These are phyloP conservation scores for Cliona cf. orientalis DNA, from an alignment of 37 sponge, comb jelly and placozoan genomes.

Conservation along the genomic window DNA sequence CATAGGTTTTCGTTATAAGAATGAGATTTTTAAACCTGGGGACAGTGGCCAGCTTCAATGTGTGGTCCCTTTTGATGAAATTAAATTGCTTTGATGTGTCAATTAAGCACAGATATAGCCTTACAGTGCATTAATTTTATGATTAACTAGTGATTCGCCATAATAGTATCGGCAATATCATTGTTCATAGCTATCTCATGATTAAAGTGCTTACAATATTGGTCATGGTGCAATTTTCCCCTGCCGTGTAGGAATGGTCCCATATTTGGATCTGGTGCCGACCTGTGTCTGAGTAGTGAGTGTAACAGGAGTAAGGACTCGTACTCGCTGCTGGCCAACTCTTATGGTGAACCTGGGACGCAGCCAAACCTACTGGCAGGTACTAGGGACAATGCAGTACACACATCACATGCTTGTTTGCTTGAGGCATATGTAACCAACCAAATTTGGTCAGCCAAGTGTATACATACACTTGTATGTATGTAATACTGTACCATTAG, in stretches of 20 bases:
- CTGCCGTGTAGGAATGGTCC: constrained; percentile 73
- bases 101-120: neutral
- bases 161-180: neutral
- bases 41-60: too few relatives aligned
- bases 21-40: too few relatives aligned
- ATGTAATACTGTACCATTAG: neutral
- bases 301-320: constrained; percentile 77
- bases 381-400: neutral
- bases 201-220: neutral
- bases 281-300: constrained; percentile 78
- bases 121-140: neutral
- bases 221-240: neutral
- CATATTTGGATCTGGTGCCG: constrained; percentile 91
- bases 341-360: constrained; percentile 48
- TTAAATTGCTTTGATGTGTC: neutral
- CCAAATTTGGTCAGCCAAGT: neutral
- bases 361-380: constrained; percentile 30
- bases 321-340: constrained; percentile 78
- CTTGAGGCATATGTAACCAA: too few relatives aligned
- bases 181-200: neutral
- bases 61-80: too few relatives aligned
- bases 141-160: neutral
- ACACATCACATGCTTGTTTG: neutral
- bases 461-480: neutral
- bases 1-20: too few relatives aligned